These are phyloP conservation scores for Helicoverpa armigera DNA, from an alignment of 1,140 invertebrate genomes.

Conservation along the genomic window DNA sequence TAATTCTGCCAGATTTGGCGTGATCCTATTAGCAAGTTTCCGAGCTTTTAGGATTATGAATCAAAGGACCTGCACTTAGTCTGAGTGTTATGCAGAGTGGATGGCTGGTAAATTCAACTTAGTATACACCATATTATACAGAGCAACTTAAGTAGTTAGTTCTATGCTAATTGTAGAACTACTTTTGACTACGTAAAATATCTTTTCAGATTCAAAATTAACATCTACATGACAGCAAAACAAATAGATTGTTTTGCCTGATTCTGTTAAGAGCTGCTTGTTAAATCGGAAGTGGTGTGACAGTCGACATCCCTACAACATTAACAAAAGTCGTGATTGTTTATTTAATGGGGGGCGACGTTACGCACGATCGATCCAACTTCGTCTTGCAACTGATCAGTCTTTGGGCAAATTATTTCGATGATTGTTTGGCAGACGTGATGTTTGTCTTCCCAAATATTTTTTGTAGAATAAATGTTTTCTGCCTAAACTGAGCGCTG, in stretches of 20 bases:
- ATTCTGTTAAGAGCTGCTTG: no score
- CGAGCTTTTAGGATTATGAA: not conserved
- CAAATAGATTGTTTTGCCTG: no score
- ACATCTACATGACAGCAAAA: no score
- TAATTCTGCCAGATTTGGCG: not conserved
- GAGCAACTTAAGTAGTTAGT: not conserved
- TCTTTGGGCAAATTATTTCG: conserved; percentile 3
- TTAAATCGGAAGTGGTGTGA: no score
- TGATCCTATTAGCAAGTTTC: not conserved
- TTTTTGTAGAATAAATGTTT: no score
- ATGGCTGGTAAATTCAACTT: no score
- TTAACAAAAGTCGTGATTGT: conserved; percentile 37
- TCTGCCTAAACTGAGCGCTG: no score
- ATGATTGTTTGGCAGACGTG: not conserved
- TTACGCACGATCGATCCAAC: conserved; percentile 42
- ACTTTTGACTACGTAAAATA: not conserved
- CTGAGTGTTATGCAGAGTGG: no score
- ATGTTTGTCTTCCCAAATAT: no score
- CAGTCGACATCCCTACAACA: not conserved
- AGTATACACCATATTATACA: no score
- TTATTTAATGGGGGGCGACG: conserved; percentile 46
- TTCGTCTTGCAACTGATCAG: not conserved
- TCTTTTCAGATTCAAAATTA: no score
- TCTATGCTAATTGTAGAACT: not conserved
- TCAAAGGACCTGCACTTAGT: no score